Base-by-base conservation (phyloP, 1,140 invertebrate genomes). In the Chironomus striatipennis region DNA sequence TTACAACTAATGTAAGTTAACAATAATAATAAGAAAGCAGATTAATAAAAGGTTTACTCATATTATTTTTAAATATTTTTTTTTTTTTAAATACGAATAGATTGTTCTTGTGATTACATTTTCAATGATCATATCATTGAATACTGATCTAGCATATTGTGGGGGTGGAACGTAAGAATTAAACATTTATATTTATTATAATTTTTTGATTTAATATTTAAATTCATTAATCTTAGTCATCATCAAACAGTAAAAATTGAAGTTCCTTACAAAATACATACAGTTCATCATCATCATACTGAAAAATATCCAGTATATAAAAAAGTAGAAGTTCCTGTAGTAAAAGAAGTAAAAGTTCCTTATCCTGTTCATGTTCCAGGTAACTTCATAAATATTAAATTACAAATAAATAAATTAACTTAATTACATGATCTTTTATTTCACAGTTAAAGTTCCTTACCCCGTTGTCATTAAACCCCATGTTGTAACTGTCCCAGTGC, bases 211-310 rank as follows among this genome's bases (percentile, higher is more conserved):
- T n/a, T n/a, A 57, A 57, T 57, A 57, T n/a, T 57, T 57, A 12
- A 57, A 57, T 57, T 57, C 4, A 57, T 57, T 57, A 15, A 15
- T 57, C n/a, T 57, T 57, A 57, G 47, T 57, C 47, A 57, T 57
- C 47, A 57, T 57, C 47, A 70, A 70, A 70, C 65, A 70, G 20
- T 70, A 2, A 70, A 70, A 18, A 70, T 70, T 70, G 65, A 70
- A 20, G 65, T 70, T 17, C 65, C 65, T 20, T 70, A 20, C 20
- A 70, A 70, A 70, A 21, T 70, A 18, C 65, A 70, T 21, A 70
- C 65, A 18, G 10, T 70, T 70, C 65, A 70, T 70, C 65, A 70
- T 12, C 20, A 70, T 70, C 65, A 70, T 70, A 21, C 17, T 8
- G 65, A 70, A 21, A 70, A 70, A 21, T 18, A 18, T 9, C 65